Base-by-base conservation (phyloP, 2,888 invertebrate genomes). In the Trachelus troglodyta region DNA sequence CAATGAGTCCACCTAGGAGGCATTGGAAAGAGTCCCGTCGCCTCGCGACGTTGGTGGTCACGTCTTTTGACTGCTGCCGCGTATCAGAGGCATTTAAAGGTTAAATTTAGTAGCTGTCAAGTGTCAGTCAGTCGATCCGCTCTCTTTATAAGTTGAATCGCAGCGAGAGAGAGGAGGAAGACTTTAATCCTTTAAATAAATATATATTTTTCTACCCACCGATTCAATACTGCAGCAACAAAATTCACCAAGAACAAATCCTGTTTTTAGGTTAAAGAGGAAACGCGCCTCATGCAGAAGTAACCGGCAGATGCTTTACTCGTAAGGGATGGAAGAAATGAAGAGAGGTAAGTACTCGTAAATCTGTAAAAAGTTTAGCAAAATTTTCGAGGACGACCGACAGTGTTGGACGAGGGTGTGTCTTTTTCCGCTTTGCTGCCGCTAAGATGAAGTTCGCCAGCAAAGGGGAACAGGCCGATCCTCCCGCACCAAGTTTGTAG, bases 371-470 rank as follows among this genome's bases (percentile, higher is more conserved):
- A 30, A 31, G 11, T 71, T 12, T 34, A 23, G 35, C 12, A 35
- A 12, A 15, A 69, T 76, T 33, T 69, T 30, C 56, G 34, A 4
- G 34, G 33, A 34, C n/a, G 31, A 73, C 40, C 31, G 35, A 15
- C 30, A 76, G 40, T 9, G 89, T 85, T 83, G 88, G 84, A 83
- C 85, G 92, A 93, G 93, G 92, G 92, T 93, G 90, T 94, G 94
- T 94, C 94, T 94, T 94, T 94, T 94, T 94, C 94, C 93, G 93
- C 93, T 94, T 94, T 94, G 93, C 93, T 94, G 94, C 93, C 93
- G 94, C 90, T 92, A 87, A 86, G 86, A 90, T 90, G 85, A 87
- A 91, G 91, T 87, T 88, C 93, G 93, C 92, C 93, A 93, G 93
- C 93, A 93, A 93, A 93, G 93, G 92, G 93, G 93, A 93, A 93